Evolutionary conservation across 2,113 vertebrate genomes (phyloP), one percentile per base, ranked within the genome.

Genomic region (Pygoscelis adeliae): DNA sequence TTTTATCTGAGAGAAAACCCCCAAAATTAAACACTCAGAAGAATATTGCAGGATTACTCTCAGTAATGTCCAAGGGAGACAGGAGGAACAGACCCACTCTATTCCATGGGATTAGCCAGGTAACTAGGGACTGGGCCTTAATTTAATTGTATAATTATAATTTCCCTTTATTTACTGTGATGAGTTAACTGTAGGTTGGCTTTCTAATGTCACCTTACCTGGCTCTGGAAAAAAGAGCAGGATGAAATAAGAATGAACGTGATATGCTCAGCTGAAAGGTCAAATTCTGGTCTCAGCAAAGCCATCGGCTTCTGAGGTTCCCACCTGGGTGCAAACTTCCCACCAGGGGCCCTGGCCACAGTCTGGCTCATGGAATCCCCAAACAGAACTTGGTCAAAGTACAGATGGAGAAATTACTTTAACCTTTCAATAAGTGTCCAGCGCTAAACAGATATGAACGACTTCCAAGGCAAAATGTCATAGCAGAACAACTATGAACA

Each of bases 391-490:
- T 79, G 62, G 42, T 26, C 34, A 29, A 59, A 89, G 40, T 13
- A 49, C 61, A 92, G 77, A 73, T 87, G 87, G 46, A 77, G 46
- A 96, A 95, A 97, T 89, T 15, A 46, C 56, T 92, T 91, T 93
- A 92, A 93, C 89, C 86, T 94, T 97, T 95, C 6, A 82, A 13
- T 19, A 84, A 96, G 58, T 25, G 19, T 62, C 59, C 79, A 70
- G 40, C 0, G 0, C 46, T 88, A 46, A 70, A 83, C 66, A 94
- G 81, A 20, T 55, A 50, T 11, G 62, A 93, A 69, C 1, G 3
- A n/a, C 53, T 69, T 93, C 78, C 73, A 87, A 79, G 74, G 42
- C 49, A 93, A 95, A 92, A 95, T 46, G 78, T 87, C 94, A 95
- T 2, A 91, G 65, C 52, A 82, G 61, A 65, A 32, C 30, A 49